Evolutionary conservation across 1,140 invertebrate genomes (phyloP), one percentile per base, ranked within the genome.

Genomic region (Thalassaphorura encarpata): DNA sequence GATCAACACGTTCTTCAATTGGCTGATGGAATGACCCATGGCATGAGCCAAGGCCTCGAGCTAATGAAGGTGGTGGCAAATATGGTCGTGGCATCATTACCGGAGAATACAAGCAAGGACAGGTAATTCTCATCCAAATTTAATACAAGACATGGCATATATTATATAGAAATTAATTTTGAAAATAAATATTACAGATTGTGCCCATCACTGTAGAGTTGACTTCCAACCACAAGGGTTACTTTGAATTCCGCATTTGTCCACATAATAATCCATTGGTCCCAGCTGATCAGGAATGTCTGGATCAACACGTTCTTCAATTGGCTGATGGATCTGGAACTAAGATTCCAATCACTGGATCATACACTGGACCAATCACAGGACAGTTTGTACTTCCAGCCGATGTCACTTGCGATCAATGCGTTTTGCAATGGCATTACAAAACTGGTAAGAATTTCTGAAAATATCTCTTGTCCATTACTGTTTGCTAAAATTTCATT

Each of bases 161-260:
- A n/a, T n/a, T n/a, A n/a, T n/a, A n/a, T n/a, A n/a, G n/a, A n/a
- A n/a, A n/a, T n/a, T n/a, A n/a, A n/a, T n/a, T n/a, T n/a, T n/a
- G n/a, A n/a, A n/a, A n/a, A n/a, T n/a, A n/a, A n/a, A n/a, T n/a
- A n/a, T n/a, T n/a, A n/a, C n/a, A n/a, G n/a, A n/a, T n/a, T n/a
- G n/a, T n/a, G n/a, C n/a, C n/a, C n/a, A n/a, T n/a, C n/a, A n/a
- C n/a, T n/a, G n/a, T n/a, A n/a, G n/a, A n/a, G n/a, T n/a, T n/a
- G n/a, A n/a, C n/a, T n/a, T n/a, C n/a, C n/a, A n/a, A n/a, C n/a
- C n/a, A 26, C 43, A 55, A 60, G 39, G 90, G 91, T 8, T 90
- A 82, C 70, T 93, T 93, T 66, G 86, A 92, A 68, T 93, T 93
- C 71, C 76, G 84, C 52, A 65, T 89, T 0, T 95, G 89, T 67